These are phyloP conservation scores for Oreochromis spilurus DNA, from an alignment of 2,113 vertebrate genomes.

Conservation along the genomic window DNA sequence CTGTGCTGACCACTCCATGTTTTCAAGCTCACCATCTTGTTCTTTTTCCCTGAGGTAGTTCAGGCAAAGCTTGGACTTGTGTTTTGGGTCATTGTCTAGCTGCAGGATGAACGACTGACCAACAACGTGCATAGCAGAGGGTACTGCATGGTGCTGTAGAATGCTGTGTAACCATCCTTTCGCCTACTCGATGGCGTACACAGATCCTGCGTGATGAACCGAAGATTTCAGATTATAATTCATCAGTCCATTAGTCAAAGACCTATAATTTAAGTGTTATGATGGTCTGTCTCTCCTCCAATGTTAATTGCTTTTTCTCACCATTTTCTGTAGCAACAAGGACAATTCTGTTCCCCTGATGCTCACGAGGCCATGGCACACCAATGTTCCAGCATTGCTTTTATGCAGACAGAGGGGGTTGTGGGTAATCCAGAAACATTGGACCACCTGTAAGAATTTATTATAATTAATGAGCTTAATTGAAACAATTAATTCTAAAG, in stretches of 20 bases:
- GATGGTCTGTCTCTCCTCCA: neutral
- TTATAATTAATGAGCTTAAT: neutral
- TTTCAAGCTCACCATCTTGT: neutral
- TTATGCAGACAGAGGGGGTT: neutral
- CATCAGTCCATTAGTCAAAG: accelerated
- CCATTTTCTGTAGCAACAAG: neutral
- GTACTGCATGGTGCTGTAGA: accelerated
- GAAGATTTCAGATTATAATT: neutral
- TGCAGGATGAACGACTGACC: too few relatives aligned
- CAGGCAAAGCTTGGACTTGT: too few relatives aligned
- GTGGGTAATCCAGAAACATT: accelerated
- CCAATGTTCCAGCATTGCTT: accelerated
- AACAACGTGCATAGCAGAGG: neutral
- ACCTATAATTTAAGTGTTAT: neutral
- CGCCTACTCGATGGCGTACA: neutral
- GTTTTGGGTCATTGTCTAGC: too few relatives aligned
- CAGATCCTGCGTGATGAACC: neutral
- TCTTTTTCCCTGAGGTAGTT: too few relatives aligned
- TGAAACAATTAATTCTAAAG: neutral
- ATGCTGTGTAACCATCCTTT: neutral
- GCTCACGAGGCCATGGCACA: accelerated
- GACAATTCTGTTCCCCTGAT: accelerated
- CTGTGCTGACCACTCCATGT: accelerated
- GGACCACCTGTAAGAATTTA: neutral
- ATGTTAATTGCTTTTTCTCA: neutral